Conservation (phyloP, 2,797 vertebrate species). For the Pterois miles region DNA sequence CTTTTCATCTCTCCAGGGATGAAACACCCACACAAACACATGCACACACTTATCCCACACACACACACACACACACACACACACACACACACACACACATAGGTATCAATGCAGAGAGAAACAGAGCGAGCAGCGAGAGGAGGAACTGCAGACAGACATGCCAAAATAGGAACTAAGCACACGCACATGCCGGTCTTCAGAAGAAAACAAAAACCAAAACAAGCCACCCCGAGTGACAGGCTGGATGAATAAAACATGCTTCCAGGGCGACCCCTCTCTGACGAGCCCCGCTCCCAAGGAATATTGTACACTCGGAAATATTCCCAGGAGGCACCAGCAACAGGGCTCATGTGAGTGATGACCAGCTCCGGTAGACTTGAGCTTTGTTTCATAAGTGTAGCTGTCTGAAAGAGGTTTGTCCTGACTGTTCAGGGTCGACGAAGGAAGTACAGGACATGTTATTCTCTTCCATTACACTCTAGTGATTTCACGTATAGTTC, state of each 20-base stretch:
- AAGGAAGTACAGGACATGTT: conserved; percentile 6
- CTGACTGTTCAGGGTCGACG: conserved; percentile 7
- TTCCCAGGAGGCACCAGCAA: conserved; percentile 57
- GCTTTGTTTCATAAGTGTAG: conserved; percentile 50
- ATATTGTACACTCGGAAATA: conserved; percentile 59
- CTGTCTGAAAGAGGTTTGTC: conserved; percentile 38
- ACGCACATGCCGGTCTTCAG: conserved; percentile 57
- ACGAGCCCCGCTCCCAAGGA: conserved; percentile 42
- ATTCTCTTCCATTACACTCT: background rate
- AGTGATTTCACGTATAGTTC: background rate
- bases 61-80: conserved; percentile 35
- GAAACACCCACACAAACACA: conserved; percentile 75
- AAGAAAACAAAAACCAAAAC: conserved; percentile 72
- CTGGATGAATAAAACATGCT: conserved; percentile 72
- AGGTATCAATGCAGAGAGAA: conserved; percentile 12
- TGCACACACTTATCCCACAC: conserved; percentile 51
- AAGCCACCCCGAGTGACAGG: conserved; percentile 60
- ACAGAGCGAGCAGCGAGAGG: conserved; percentile 13
- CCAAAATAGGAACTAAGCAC: conserved; percentile 64
- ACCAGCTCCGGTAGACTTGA: conserved; percentile 43
- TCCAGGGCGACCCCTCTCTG: conserved; percentile 52
- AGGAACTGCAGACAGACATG: conserved; percentile 53
- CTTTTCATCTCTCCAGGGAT: conserved; percentile 76
- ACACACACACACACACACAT: conserved; percentile 34
- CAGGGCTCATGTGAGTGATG: conserved; percentile 55